Base-by-base conservation (phyloP, 2,113 vertebrate species). In the human (Homo sapiens) region DNA sequence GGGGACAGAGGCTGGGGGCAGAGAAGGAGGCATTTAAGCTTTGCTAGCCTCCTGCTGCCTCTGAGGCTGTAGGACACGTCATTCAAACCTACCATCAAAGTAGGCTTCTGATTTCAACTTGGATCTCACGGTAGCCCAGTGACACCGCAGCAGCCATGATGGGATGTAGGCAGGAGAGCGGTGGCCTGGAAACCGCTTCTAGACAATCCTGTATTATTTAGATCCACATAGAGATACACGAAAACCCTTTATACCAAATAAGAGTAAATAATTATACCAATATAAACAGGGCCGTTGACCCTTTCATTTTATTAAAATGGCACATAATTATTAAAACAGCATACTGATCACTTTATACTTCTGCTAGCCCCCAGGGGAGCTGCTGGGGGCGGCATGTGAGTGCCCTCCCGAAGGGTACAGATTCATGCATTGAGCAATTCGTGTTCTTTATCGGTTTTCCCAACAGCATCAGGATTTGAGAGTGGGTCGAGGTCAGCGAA, bases 401-500 rank as follows among this genome's bases (percentile, higher is more conserved):
- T 80, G 64, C 52, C 89, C 45, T 82, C 97, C 93, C 22, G 38
- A 35, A 94, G 97, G 95, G 97, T 94, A 97, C 95, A 96, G 98
- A 92, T 97, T 99, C 94, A 99, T 95, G 99, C 99, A 66, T 99
- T 99, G 97, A 99, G 99, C 93, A 99, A 99, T 97, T 99, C 99
- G 0, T 99, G 99, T 96, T 99, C 99, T 93, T 99, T 98, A 98
- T 99, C 99, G 0, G 99, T 99, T 98, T 99, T 99, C 85, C 99
- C 99, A 55, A 99, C 98, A 5, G 99, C 99, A 4, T 99, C 99
- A 2, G 99, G 99, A 96, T 99, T 99, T 81, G 99, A 99, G 95
- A 99, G 98, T 0, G 99, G 99, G 98, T 99, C 99, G 97, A 99
- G 98, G 98, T 99, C 99, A 2, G 99, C 99, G 66, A 99, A 99